Evolutionary conservation across 2,113 vertebrate species (phyloP), one percentile per base, ranked within the genome.

Genomic region (Triplophysa tibetana): DNA sequence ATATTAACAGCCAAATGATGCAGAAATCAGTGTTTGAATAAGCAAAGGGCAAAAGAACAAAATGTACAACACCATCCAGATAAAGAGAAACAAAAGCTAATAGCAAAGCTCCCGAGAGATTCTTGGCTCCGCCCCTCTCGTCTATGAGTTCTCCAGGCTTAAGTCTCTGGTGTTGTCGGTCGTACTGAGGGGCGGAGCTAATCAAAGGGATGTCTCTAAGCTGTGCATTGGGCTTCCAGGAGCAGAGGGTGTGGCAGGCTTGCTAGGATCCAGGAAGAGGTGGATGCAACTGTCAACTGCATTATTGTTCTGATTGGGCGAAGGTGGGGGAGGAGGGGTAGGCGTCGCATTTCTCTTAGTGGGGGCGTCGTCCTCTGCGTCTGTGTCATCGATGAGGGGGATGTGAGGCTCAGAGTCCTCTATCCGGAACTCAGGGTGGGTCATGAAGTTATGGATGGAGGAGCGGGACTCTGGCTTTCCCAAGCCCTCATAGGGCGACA

Each of bases 401-500:
- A 99, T 99, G 85, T 96, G 95, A 91, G 97, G 96, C 91, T 98
- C 97, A n/a, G 97, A 98, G 93, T 98, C 98, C 93, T 98, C 97
- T 95, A 99, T 99, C 94, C 95, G 95, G 91, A 99, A 99, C 88
- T 99, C 98, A 3, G 98, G 98, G 91, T 99, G 98, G 77, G 95
- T 98, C 98, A 99, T 99, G 93, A 99, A 99, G 91, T 99, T 99
- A 93, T 99, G 98, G 92, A 99, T 99, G 4, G 98, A 99, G 88
- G 93, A 92, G 91, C 97, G 94, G 78, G 97, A 95, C 93, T 99
- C 97, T 9, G 96, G 97, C 88, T 98, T 99, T 92, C 97, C 95
- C 89, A 98, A 91, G 87, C 97, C 97, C 94, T 98, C 98, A 78
- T 98, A 99, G 89, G 98, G 94, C 91, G 97, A 98, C 89, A 99